Evolutionary conservation across 2,888 invertebrate genomes (phyloP).

Genomic region (Lymantria dispar): DNA sequence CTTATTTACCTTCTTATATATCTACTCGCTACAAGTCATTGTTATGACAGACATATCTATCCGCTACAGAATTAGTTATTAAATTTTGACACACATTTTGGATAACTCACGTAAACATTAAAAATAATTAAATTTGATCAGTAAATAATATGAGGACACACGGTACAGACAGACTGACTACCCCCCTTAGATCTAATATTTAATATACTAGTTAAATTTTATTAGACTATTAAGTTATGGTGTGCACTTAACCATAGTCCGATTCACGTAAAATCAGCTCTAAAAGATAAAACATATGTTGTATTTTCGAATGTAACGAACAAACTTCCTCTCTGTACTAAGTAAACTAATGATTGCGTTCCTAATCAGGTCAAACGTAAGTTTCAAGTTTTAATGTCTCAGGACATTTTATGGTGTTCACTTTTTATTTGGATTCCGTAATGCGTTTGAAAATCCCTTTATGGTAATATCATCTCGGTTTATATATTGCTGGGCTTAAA

Average conservation of each 20-base stretch:
- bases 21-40: too few species aligned
- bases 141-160: constrained; percentile 8
- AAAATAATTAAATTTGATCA: too few species aligned
- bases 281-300: neutral
- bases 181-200: constrained; percentile 33
- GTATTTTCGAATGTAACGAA: neutral
- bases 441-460: too few species aligned
- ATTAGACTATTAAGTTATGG: constrained; percentile 43
- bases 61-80: too few species aligned
- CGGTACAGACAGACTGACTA: constrained; percentile 7
- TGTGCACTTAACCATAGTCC: constrained; percentile 1
- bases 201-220: constrained; percentile 45
- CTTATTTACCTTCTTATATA: too few species aligned
- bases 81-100: too few species aligned
- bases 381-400: constrained; percentile 32
- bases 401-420: constrained; percentile 15
- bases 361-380: constrained; percentile 51
- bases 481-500: too few species aligned
- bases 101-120: too few species aligned
- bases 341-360: constrained; percentile 42
- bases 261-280: constrained; percentile 6
- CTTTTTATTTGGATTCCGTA: too few species aligned
- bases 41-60: too few species aligned
- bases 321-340: constrained; percentile 28
- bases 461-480: too few species aligned